These are phyloP conservation scores for Cremastinae sp. DNA, from an alignment of 2,888 invertebrate species.

Conservation along the genomic window DNA sequence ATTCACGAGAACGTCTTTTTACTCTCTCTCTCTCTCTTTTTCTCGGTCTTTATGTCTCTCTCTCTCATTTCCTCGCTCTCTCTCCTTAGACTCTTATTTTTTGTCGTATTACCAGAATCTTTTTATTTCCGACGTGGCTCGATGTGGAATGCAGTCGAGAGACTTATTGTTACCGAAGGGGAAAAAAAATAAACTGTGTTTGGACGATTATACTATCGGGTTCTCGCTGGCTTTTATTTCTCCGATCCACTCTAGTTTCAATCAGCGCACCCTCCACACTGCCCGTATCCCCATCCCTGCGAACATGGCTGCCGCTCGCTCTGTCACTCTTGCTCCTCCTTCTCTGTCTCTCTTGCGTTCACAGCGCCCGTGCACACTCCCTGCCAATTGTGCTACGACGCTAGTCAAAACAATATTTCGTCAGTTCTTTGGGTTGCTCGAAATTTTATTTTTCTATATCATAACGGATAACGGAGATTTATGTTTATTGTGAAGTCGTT, in stretches of 20 bases:
- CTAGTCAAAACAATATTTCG: conserved; percentile 40
- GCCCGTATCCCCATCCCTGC: conserved; percentile 62
- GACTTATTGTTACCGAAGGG: conserved; percentile 37
- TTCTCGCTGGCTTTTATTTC: conserved; percentile 44
- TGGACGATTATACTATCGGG: conserved; percentile 24
- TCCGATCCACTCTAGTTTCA: conserved; percentile 59
- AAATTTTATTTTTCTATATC: background rate
- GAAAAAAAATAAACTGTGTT: conserved; percentile 29
- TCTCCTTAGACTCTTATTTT: too few species aligned
- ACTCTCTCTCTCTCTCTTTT: background rate
- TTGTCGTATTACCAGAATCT: conserved; percentile 52
- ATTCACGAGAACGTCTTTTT: conserved; percentile 23
- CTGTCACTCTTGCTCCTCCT: conserved; percentile 16
- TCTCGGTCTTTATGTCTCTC: background rate
- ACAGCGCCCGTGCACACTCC: conserved; percentile 38
- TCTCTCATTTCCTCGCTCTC: background rate
- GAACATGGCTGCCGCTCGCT: conserved; percentile 63
- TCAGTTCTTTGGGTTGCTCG: background rate
- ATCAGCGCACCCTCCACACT: conserved; percentile 65
- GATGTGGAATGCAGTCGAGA: conserved; percentile 57
- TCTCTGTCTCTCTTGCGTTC: conserved; percentile 5
- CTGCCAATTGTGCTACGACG: conserved; percentile 47
- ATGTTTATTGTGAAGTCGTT: background rate
- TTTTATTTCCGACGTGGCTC: conserved; percentile 43
- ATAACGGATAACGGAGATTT: too few species aligned